Percentiles rank a stretch among this genome's conserved stretches.
These are phyloP conservation scores for Pachycephus smyrnensis DNA, from an alignment of 2,888 invertebrate species.

Conservation along the genomic window DNA sequence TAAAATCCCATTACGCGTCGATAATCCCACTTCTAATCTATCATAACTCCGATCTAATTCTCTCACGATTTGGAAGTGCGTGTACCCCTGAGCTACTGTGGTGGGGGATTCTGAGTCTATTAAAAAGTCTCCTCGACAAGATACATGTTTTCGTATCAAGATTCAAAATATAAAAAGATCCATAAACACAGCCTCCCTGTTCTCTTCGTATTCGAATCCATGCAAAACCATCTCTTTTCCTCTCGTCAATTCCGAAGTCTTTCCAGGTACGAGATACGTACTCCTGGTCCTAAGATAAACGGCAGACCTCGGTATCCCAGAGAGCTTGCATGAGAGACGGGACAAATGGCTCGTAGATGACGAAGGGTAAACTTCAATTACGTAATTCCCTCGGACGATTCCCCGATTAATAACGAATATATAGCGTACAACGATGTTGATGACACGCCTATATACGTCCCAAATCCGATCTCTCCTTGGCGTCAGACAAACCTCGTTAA, in stretches of 20 bases:
- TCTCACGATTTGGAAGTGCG: not conserved
- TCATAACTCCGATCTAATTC: not conserved
- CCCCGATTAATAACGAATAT: conserved; percentile 36
- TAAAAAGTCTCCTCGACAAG: not conserved
- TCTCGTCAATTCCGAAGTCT: not conserved
- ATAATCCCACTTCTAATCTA: too few relatives aligned
- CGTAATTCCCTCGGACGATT: conserved; percentile 35
- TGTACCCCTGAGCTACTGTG: not conserved
- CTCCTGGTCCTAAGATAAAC: not conserved
- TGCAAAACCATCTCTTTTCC: not conserved
- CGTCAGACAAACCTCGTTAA: not conserved
- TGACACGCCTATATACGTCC: too few relatives aligned
- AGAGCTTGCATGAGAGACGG: not conserved
- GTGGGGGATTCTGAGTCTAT: not conserved
- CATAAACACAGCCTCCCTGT: not conserved
- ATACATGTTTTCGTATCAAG: not conserved
- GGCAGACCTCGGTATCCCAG: not conserved
- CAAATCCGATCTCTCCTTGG: not conserved
- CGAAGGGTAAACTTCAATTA: conserved; percentile 30
- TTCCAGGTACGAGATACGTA: not conserved
- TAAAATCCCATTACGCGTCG: not conserved
- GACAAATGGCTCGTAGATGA: not conserved
- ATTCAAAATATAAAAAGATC: not conserved
- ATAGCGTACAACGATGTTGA: not conserved
- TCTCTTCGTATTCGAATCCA: not conserved